Percentiles rank a stretch among this genome's conserved stretches.
Conservation (phyloP, 1,140 invertebrate genomes). For the Euwallacea fornicatus region DNA sequence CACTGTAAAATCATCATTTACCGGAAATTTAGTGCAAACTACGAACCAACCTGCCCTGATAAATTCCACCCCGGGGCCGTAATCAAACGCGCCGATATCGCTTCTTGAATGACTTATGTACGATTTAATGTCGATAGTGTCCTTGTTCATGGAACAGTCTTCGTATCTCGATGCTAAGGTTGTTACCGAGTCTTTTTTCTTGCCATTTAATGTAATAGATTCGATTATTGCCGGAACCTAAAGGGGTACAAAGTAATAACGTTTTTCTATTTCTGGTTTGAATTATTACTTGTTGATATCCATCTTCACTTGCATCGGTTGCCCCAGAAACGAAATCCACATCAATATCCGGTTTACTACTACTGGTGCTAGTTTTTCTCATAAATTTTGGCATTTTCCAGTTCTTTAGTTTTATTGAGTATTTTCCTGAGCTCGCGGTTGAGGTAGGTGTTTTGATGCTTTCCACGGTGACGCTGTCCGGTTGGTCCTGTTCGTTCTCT, state of each 20-base stretch:
- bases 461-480: conserved; percentile 54
- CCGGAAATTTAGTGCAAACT: no score
- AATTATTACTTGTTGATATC: conserved; percentile 45
- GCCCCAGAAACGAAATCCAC: conserved; percentile 38
- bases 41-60: conserved; percentile 41
- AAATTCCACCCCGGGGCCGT: conserved; percentile 45
- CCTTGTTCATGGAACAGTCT: conserved; percentile 49
- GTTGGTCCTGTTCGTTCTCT: conserved; percentile 33
- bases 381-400: conserved; percentile 66
- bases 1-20: no score
- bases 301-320: conserved; percentile 39
- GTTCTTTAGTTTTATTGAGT: conserved; percentile 61
- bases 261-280: background rate
- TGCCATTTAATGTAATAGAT: conserved; percentile 48
- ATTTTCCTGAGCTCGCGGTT: conserved; percentile 62
- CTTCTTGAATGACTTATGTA: conserved; percentile 69
- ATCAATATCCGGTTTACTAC: conserved; percentile 38
- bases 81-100: conserved; percentile 58
- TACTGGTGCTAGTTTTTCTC: conserved; percentile 58
- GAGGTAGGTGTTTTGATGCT: conserved; percentile 49
- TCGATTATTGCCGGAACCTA: conserved; percentile 65
- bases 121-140: conserved; percentile 67
- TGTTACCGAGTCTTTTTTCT: conserved; percentile 41
- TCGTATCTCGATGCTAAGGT: conserved; percentile 47
- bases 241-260: background rate